Evolutionary conservation across 1,140 invertebrate species (phyloP).

Genomic region (Lasioglossum baleicum): DNA sequence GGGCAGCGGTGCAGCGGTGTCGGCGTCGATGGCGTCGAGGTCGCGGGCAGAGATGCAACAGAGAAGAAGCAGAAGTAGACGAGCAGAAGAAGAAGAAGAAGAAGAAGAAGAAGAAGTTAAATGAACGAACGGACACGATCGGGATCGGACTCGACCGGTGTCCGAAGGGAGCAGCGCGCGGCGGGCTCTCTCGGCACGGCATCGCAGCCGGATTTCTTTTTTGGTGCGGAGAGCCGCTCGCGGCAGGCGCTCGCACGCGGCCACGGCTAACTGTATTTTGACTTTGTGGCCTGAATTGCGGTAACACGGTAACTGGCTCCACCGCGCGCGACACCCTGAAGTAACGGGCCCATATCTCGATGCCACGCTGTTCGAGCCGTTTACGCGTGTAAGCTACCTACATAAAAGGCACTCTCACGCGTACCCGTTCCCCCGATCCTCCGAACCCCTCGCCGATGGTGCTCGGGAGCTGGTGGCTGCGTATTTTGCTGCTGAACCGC

Average conservation of each 20-base stretch:
- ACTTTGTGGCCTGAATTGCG: slow-evolving; percentile 81
- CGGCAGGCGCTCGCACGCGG: slow-evolving; percentile 59
- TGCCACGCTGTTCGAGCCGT: slow-evolving; percentile 65
- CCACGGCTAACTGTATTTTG: slow-evolving; percentile 80
- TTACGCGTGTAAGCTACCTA: slow-evolving; percentile 69
- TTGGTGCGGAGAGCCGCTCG: slow-evolving; percentile 40
- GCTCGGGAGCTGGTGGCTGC: too few species aligned
- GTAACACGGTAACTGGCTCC: slow-evolving; percentile 80
- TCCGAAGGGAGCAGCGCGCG: neutral
- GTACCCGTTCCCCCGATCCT: slow-evolving; percentile 2
- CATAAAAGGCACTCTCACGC: slow-evolving; percentile 68
- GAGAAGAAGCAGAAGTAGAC: too few species aligned
- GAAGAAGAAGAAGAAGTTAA: too few species aligned
- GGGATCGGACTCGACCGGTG: too few species aligned
- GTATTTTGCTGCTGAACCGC: too few species aligned
- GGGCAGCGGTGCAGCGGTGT: too few species aligned
- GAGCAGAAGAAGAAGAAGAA: too few species aligned
- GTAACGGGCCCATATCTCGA: slow-evolving; percentile 76
- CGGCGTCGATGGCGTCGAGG: slow-evolving; percentile 13
- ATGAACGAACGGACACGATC: neutral
- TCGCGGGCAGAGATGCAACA: slow-evolving; percentile 17
- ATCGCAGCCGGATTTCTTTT: slow-evolving; percentile 63
- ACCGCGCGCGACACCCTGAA: slow-evolving; percentile 76
- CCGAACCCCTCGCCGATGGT: neutral
- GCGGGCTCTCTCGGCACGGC: neutral